Percentiles rank a stretch among this genome's conserved stretches.
These are phyloP conservation scores for Cochlearius cochlearius DNA, from an alignment of 2,113 vertebrate genomes.

Conservation along the genomic window DNA sequence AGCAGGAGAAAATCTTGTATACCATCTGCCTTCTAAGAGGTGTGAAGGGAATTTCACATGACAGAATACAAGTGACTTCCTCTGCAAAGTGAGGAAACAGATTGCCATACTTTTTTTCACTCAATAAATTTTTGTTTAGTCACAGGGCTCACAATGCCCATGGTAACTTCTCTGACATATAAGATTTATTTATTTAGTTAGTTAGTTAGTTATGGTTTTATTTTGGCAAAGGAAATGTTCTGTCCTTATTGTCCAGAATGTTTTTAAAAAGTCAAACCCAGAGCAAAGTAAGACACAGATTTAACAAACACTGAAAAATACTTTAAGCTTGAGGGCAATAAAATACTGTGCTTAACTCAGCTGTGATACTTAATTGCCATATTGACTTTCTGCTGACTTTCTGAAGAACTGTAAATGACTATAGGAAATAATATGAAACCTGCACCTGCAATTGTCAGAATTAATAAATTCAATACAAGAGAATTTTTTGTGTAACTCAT, in stretches of 20 bases:
- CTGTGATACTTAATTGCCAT: neutral
- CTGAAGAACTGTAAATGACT: neutral
- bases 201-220: neutral
- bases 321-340: neutral
- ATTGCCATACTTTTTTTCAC: neutral
- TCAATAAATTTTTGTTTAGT: neutral
- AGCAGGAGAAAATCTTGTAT: neutral
- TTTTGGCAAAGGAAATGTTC: neutral
- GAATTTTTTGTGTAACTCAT: neutral
- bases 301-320: neutral
- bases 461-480: neutral
- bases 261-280: neutral
- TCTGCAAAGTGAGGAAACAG: neutral
- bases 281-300: neutral
- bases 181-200: neutral
- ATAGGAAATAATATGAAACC: neutral
- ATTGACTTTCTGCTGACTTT: neutral
- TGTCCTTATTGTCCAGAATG: neutral
- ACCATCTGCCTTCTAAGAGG: neutral
- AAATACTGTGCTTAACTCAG: neutral
- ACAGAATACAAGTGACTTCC: neutral
- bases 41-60: neutral
- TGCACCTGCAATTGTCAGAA: neutral
- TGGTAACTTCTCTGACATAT: neutral
- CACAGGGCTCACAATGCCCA: neutral